phyloP scores from a whole-genome alignment of 1,140 invertebrate species.

The Halesus radiatus region DNA sequence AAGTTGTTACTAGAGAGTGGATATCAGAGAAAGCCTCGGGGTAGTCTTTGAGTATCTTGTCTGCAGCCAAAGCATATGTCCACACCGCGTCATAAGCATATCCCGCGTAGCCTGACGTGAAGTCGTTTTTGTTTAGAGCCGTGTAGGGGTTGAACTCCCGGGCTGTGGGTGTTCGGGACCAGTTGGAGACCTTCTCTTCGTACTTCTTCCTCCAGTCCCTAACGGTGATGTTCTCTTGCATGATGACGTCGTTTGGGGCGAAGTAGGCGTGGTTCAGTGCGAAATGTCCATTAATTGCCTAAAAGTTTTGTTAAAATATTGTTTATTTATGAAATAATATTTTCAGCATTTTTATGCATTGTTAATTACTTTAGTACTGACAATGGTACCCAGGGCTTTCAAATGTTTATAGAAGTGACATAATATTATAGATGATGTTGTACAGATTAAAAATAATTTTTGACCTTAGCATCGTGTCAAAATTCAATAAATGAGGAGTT shows the following conservation, averaged over 20 bases:
- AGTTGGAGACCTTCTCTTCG: constrained; percentile 55
- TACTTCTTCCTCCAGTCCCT: constrained; percentile 72
- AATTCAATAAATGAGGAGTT: too few relatives aligned
- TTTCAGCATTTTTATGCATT: too few relatives aligned
- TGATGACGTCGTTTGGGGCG: constrained; percentile 72
- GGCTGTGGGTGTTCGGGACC: constrained; percentile 36
- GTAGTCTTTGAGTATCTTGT: constrained; percentile 72
- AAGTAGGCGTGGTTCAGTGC: constrained; percentile 79
- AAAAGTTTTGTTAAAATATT: constrained; percentile 35
- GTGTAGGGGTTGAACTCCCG: constrained; percentile 40
- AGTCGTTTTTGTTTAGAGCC: constrained; percentile 43
- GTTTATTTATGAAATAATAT: too few relatives aligned
- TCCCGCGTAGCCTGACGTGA: constrained; percentile 76
- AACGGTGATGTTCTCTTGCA: constrained; percentile 78
- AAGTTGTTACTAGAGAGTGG: constrained; percentile 66
- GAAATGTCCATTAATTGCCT: constrained; percentile 84
- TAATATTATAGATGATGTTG: too few relatives aligned
- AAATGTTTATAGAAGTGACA: too few relatives aligned
- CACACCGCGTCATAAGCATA: constrained; percentile 89
- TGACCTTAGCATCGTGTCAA: too few relatives aligned
- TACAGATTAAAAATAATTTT: too few relatives aligned
- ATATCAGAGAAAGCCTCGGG: constrained; percentile 72
- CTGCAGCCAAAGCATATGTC: constrained; percentile 83
- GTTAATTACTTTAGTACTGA: too few relatives aligned
- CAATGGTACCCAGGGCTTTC: too few relatives aligned